Evolutionary conservation across 1,140 invertebrate species (phyloP).

Genomic region (Dendroctonus valens): DNA sequence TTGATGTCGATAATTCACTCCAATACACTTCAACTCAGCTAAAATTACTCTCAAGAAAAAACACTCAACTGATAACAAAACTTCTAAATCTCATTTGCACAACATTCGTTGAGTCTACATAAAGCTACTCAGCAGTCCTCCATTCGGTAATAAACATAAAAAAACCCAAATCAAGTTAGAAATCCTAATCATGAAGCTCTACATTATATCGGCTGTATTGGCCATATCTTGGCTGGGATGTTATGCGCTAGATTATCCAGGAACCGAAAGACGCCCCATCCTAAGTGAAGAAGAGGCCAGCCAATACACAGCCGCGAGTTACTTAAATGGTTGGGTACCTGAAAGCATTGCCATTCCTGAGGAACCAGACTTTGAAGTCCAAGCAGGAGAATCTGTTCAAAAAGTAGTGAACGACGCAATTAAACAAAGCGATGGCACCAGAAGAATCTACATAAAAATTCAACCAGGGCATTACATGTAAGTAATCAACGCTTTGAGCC

Average conservation of each 20-base stretch:
- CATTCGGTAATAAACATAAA: too few relatives aligned
- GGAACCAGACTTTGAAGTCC: not conserved
- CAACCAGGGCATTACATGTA: not conserved
- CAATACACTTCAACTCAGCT: too few relatives aligned
- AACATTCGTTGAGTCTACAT: too few relatives aligned
- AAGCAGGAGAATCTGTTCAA: not conserved
- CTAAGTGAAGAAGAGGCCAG: slow-evolving; percentile 6
- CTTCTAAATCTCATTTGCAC: too few relatives aligned
- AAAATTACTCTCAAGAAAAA: too few relatives aligned
- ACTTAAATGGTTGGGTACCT: not conserved
- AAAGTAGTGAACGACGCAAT: slow-evolving; percentile 7
- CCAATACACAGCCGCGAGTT: not conserved
- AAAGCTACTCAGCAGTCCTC: too few relatives aligned
- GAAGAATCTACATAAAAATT: not conserved
- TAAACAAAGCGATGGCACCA: not conserved
- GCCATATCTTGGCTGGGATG: too few relatives aligned
- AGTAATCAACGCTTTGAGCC: slow-evolving; percentile 1
- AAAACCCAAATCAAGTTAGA: too few relatives aligned
- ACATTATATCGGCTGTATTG: too few relatives aligned
- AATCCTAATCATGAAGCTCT: too few relatives aligned
- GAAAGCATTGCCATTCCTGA: not conserved
- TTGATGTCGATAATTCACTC: too few relatives aligned
- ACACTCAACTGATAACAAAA: too few relatives aligned
- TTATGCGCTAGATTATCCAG: not conserved
- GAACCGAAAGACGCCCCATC: slow-evolving; percentile 4